Percentiles rank a stretch among this genome's conserved stretches.
Conservation (phyloP, 2,113 vertebrate species). For the Cyanoliseus patagonus region DNA sequence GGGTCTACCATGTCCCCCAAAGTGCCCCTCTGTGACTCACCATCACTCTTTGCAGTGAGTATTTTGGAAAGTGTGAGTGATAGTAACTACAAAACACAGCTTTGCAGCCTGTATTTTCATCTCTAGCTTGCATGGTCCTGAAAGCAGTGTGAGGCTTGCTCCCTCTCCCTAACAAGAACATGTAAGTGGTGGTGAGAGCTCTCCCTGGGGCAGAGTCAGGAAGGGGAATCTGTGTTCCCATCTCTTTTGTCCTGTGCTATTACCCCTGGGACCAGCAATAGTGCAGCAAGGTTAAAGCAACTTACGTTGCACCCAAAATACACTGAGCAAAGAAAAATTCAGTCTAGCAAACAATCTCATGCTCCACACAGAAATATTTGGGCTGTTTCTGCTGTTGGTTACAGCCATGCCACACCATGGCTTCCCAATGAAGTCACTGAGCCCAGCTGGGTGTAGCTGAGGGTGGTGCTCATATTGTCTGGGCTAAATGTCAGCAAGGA, state of each 20-base stretch:
- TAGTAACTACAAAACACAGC: not conserved
- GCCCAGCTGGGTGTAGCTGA: slow-evolving; percentile 53
- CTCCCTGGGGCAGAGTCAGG: not conserved
- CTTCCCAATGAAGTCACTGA: slow-evolving; percentile 44
- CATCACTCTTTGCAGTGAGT: not conserved
- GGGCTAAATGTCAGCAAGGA: slow-evolving; percentile 51
- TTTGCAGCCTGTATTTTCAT: not conserved
- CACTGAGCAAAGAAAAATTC: not conserved
- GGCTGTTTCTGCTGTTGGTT: not conserved
- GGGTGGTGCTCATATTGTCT: slow-evolving; percentile 49
- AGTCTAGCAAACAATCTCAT: not conserved
- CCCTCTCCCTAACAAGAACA: accelerated
- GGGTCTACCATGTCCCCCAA: not conserved
- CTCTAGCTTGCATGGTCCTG: not conserved
- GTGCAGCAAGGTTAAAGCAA: not conserved
- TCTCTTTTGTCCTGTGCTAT: not conserved
- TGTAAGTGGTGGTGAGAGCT: not conserved
- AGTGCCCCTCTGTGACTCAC: not conserved
- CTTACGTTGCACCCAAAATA: not conserved
- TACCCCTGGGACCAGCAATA: not conserved
- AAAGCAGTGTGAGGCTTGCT: not conserved
- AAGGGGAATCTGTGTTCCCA: not conserved
- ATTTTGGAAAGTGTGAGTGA: not conserved
- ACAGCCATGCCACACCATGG: not conserved
- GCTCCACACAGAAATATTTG: not conserved